A percentile compares a stretch with the other conserved stretches of the same genome.
Conservation (phyloP, 2,888 invertebrate species). For the Eurytoma californica region DNA sequence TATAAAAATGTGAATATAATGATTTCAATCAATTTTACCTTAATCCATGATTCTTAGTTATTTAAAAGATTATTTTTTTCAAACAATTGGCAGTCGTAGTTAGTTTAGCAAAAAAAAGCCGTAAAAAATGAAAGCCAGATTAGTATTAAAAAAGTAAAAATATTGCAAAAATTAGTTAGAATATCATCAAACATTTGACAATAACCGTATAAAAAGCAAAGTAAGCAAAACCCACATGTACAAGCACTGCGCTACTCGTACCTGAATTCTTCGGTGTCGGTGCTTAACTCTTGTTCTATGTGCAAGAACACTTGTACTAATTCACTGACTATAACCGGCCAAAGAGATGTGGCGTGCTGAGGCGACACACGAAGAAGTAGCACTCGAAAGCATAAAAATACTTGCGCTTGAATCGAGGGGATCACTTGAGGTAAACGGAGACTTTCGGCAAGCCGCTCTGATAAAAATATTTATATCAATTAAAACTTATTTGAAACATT, state of each 20-base stretch:
- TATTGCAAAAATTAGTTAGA: not conserved
- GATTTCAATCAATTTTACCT: not conserved
- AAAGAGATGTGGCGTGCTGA: conserved; percentile 89
- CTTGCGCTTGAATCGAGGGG: conserved; percentile 88
- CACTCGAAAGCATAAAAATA: conserved; percentile 92
- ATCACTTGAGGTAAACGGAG: conserved; percentile 84
- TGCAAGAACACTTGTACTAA: conserved; percentile 91
- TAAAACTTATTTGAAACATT: conserved; percentile 6
- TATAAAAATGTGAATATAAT: conserved; percentile 11
- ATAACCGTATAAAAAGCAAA: conserved; percentile 23
- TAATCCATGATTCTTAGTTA: not conserved
- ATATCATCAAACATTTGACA: not conserved
- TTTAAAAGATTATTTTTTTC: not conserved
- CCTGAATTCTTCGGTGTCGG: conserved; percentile 87
- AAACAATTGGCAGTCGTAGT: conserved; percentile 14
- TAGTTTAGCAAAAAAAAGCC: conserved; percentile 22
- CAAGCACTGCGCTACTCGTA: conserved; percentile 68
- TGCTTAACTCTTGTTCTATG: conserved; percentile 88
- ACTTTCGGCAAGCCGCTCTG: conserved; percentile 91
- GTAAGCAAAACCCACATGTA: conserved; percentile 14
- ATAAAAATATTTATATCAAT: not conserved
- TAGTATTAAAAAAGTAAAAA: conserved; percentile 1
- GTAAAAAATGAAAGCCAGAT: not conserved
- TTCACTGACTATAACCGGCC: conserved; percentile 95
- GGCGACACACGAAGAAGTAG: conserved; percentile 89